Evolutionary conservation across 2,888 invertebrate genomes (phyloP).

Genomic region (Pegoplata infirma): DNA sequence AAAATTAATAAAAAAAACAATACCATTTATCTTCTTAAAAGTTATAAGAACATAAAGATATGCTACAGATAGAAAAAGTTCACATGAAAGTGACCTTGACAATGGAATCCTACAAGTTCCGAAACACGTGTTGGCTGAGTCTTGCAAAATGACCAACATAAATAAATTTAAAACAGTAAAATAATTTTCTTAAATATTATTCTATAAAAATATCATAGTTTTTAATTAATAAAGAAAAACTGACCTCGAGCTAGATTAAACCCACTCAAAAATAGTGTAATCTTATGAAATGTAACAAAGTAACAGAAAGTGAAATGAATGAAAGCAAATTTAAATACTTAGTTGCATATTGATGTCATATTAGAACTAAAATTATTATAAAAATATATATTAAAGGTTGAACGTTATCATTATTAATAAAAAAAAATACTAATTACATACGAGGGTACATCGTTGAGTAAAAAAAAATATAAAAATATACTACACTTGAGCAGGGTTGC

Average conservation of each 20-base stretch:
- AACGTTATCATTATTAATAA: neutral
- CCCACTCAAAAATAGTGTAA: too few species aligned
- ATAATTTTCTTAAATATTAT: too few species aligned
- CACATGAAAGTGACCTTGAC: neutral
- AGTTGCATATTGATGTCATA: neutral
- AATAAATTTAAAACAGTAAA: neutral
- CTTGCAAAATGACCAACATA: neutral
- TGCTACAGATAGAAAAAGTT: too few species aligned
- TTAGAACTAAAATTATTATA: neutral
- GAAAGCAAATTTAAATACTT: too few species aligned
- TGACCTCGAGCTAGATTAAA: too few species aligned
- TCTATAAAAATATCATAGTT: too few species aligned
- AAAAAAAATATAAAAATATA: too few species aligned
- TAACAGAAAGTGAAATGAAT: neutral
- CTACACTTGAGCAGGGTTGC: too few species aligned
- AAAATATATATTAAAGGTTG: neutral
- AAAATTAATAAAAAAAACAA: neutral
- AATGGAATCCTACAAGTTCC: too few species aligned
- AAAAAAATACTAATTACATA: neutral
- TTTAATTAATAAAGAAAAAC: too few species aligned
- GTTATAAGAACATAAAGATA: neutral
- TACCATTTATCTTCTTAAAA: neutral
- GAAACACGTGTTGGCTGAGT: too few species aligned
- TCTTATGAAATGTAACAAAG: too few species aligned
- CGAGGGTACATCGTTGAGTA: neutral